Evolutionary conservation across 2,113 vertebrate species (phyloP), one percentile per base, ranked within the genome.

Genomic region (Psilopogon haemacephalus): DNA sequence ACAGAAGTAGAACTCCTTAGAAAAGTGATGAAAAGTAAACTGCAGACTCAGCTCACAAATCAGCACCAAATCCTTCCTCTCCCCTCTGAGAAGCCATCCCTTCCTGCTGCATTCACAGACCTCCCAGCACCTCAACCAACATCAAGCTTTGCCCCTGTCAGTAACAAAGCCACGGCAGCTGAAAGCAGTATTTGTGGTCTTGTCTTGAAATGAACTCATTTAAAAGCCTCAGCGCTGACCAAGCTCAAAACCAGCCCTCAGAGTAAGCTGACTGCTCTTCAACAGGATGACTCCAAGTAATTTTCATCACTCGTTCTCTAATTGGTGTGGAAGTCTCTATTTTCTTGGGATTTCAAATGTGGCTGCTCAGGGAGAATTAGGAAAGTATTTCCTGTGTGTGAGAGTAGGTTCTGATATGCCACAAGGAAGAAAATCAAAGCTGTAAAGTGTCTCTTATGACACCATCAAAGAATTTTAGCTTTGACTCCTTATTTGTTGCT

Each of bases 141-240:
- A 46, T 8, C 5, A 24, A 60, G 48, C 11, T n/a, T 48, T 14
- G 14, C 38, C 23, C 44, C 44, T 48, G 20, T 2, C 50, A 32
- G 8, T 7, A 37, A 20, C 38, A 44, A 71, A 27, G 15, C 40
- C 13, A 21, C 2, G n/a, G 81, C 40, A 90, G 24, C 21, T 54
- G 19, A 27, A 24, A 14, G 75, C 38, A 62, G 14, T 1, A 24
- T 42, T 60, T 20, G 1, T 63, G 44, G 48, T 46, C 23, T 27
- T 55, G 10, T 38, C 24, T 56, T 55, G 7, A 0, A 21, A 30
- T 0, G 3, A 50, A 44, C 37, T 46, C 1, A 0, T 26, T 55
- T 44, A 73, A 84, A 70, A 81, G 37, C 48, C 65, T 56, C 54
- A 81, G 60, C 62, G 42, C 33, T 64, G 68, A 63, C 52, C 27